Conservation (phyloP, 1,140 invertebrate species). For the Muscidifurax raptorellus region DNA sequence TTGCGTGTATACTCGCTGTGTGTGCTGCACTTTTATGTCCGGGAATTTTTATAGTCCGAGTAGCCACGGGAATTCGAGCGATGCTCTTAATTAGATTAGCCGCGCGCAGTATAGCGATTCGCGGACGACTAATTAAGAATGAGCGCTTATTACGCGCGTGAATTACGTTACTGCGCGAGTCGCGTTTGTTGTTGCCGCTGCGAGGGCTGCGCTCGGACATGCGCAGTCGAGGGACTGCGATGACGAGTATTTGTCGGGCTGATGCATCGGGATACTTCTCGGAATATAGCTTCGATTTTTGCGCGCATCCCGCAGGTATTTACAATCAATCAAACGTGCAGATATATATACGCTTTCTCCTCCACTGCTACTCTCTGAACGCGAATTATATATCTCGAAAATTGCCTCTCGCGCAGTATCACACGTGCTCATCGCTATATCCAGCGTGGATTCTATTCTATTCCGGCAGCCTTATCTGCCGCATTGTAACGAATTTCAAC, state of each 20-base stretch:
- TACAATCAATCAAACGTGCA: too few relatives aligned
- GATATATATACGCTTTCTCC: too few relatives aligned
- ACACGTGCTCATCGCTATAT: too few relatives aligned
- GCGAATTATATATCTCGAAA: background rate
- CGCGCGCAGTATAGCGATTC: background rate
- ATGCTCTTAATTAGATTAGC: slow-evolving; percentile 53
- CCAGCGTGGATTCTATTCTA: slow-evolving; percentile 5
- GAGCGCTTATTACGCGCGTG: slow-evolving; percentile 38
- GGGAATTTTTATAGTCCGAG: slow-evolving; percentile 41
- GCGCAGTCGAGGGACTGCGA: too few relatives aligned
- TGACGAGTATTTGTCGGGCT: slow-evolving; percentile 9
- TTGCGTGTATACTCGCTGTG: background rate
- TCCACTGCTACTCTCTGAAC: background rate
- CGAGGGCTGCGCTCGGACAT: too few relatives aligned
- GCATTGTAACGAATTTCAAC: slow-evolving; percentile 37
- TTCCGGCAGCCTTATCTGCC: background rate
- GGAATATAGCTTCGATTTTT: too few relatives aligned
- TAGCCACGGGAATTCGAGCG: slow-evolving; percentile 33
- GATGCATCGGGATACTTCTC: too few relatives aligned
- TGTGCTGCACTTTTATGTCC: slow-evolving; percentile 2
- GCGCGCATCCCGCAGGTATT: too few relatives aligned
- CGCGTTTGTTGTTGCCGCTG: background rate
- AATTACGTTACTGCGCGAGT: slow-evolving; percentile 2
- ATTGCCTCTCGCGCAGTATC: background rate
- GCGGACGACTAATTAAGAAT: slow-evolving; percentile 42